Percentiles rank a stretch among this genome's conserved stretches.
Evolutionary conservation across 2,797 vertebrate species (phyloP).

Genomic region (Strix occidentalis): DNA sequence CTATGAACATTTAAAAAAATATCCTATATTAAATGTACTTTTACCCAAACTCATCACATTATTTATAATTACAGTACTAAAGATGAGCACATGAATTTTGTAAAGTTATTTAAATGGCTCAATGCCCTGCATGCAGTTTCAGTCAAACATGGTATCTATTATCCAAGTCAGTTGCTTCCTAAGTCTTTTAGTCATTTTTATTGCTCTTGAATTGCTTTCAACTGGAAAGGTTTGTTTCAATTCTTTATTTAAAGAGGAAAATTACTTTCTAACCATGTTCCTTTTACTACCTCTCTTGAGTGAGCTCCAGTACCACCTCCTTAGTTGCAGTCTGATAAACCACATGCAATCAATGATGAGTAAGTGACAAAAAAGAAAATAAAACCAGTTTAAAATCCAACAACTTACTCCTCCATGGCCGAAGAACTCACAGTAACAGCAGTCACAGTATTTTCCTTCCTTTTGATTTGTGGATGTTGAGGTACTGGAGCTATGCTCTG

Average conservation of each 20-base stretch:
- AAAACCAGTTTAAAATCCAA: background rate
- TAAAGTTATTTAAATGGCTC: background rate
- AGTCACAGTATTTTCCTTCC: slow-evolving; percentile 99
- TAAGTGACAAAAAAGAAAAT: background rate
- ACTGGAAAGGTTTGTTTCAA: background rate
- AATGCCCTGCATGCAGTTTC: background rate
- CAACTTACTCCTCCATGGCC: slow-evolving; percentile 95
- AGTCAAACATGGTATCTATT: background rate
- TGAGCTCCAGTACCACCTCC: background rate
- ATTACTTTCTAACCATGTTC: background rate
- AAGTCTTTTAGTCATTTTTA: background rate
- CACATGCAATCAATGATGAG: background rate
- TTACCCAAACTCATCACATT: background rate
- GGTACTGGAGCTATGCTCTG: slow-evolving; percentile 97
- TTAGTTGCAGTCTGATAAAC: background rate
- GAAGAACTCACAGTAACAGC: slow-evolving; percentile 99
- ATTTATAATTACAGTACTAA: background rate
- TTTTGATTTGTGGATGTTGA: slow-evolving; percentile 99
- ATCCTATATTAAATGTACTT: background rate
- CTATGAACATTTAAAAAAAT: background rate
- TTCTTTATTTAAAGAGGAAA: background rate
- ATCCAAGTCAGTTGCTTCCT: background rate
- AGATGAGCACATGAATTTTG: background rate
- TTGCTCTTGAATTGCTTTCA: background rate
- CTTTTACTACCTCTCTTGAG: background rate